Percentiles rank a stretch among this genome's conserved stretches.
Evolutionary conservation across 1,140 invertebrate species (phyloP).

Genomic region (Aphaenogaster floridana): DNA sequence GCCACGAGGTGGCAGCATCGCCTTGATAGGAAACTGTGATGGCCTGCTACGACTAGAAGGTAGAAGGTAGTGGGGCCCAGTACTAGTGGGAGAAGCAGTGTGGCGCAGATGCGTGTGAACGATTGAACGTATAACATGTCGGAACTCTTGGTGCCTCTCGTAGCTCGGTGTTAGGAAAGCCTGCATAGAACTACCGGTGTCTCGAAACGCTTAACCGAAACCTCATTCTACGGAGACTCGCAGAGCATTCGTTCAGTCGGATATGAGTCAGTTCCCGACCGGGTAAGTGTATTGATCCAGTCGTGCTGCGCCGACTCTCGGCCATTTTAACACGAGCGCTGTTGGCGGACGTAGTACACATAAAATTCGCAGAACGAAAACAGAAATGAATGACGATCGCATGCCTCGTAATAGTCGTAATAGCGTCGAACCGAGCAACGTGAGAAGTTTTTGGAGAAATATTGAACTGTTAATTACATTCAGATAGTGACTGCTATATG

Average conservation of each 20-base stretch:
- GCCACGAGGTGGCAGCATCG: conserved; percentile 76
- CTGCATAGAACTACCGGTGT: conserved; percentile 14
- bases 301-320: conserved; percentile 14
- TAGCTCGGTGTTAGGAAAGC: conserved; percentile 64
- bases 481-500: not conserved
- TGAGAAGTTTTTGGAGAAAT: not conserved
- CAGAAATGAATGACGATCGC: not conserved
- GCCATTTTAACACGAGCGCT: conserved; percentile 36
- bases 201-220: not conserved
- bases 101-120: conserved; percentile 74
- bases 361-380: not conserved
- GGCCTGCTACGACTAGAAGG: not conserved
- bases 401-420: too few species aligned
- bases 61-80: not conserved
- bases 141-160: conserved; percentile 34
- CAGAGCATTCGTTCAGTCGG: not conserved
- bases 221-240: conserved; percentile 21
- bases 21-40: conserved; percentile 50
- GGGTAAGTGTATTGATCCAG: conserved; percentile 57
- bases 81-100: conserved; percentile 63
- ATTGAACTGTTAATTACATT: not conserved
- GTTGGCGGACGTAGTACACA: not conserved
- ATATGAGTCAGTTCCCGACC: not conserved
- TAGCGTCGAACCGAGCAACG: not conserved
- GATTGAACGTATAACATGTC: conserved; percentile 46